Base-by-base conservation (phyloP, 1,140 invertebrate genomes). In the Scaptomyza pallida region DNA sequence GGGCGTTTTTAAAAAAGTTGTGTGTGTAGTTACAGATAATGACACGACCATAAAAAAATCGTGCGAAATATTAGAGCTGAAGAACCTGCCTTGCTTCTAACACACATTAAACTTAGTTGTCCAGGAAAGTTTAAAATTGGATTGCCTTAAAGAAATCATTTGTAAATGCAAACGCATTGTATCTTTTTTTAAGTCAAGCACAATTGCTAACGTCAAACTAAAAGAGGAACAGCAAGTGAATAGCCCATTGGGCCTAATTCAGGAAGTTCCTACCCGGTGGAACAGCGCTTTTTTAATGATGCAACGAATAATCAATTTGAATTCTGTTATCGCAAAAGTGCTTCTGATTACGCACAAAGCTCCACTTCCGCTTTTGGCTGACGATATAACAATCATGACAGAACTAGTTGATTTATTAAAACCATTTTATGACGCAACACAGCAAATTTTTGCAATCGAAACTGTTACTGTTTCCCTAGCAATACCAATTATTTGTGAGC, bases 151-250 rank as follows among this genome's bases (percentile, higher is more conserved):
- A 13, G n/a, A n/a, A n/a, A n/a, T n/a, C n/a, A n/a, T n/a, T n/a
- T n/a, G n/a, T n/a, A n/a, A n/a, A n/a, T n/a, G 50, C 50, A 54
- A 64, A 23, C 59, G 59, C 12, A 62, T 62, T 16, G 59, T 62
- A 40, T 8, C 45, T 2, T 62, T 51, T 21, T 62, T 62, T 23
- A 62, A 62, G 13, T 41, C 35, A 16, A 62, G 59, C 48, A 30
- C 59, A 37, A 17, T 62, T 37, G n/a, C 15, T 23, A 55, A 43
- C 35, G 33, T 8, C 1, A 55, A 37, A 10, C 40, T 30, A 43
- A 61, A 61, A 51, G 57, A 61, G 17, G 57, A 13, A 8, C 57
- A 61, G 10, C 50, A 52, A n/a, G 48, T 54, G 23, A 12, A 51
- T 40, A 50, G 23, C 19, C 57, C 57, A 50, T 37, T 61, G 33